Conservation (phyloP, 2,888 invertebrate genomes). For the Nipponacmea schrenckii region DNA sequence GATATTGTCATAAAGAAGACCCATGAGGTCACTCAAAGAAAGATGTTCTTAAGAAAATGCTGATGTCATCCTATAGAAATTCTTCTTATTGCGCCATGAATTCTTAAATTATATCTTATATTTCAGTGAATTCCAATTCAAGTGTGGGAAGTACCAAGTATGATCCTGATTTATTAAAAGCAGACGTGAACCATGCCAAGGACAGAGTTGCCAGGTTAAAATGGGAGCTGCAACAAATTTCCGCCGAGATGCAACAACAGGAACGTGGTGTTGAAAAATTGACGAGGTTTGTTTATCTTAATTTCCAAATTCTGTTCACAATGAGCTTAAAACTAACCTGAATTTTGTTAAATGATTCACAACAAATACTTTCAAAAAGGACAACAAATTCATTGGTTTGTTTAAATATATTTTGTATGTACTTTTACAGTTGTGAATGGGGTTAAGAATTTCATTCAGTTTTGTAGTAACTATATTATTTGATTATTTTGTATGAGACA, state of each 20-base stretch:
- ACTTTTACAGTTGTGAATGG: too few relatives aligned
- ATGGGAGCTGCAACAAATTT: slow-evolving; percentile 89
- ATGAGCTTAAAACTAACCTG: too few relatives aligned
- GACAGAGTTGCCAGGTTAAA: slow-evolving; percentile 88
- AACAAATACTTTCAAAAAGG: too few relatives aligned
- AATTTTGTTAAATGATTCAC: too few relatives aligned
- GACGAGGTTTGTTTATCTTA: slow-evolving; percentile 77
- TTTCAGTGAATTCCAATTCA: slow-evolving; percentile 63
- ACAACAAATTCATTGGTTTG: too few relatives aligned
- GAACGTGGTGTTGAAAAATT: slow-evolving; percentile 92
- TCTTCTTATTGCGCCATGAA: too few relatives aligned
- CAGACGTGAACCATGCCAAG: slow-evolving; percentile 89
- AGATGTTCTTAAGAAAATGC: too few relatives aligned
- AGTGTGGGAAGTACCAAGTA: slow-evolving; percentile 81
- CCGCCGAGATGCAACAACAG: slow-evolving; percentile 90
- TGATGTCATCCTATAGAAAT: too few relatives aligned
- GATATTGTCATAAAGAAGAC: too few relatives aligned
- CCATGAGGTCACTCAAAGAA: too few relatives aligned
- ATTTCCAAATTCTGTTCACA: too few relatives aligned
- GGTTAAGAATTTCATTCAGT: not conserved
- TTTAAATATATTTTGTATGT: too few relatives aligned
- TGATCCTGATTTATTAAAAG: slow-evolving; percentile 91
- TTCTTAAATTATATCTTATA: slow-evolving; percentile 9
- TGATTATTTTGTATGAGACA: not conserved
- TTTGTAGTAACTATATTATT: not conserved